These are phyloP conservation scores for Saccopteryx bilineata DNA, from an alignment of 2,113 vertebrate species.

Conservation along the genomic window DNA sequence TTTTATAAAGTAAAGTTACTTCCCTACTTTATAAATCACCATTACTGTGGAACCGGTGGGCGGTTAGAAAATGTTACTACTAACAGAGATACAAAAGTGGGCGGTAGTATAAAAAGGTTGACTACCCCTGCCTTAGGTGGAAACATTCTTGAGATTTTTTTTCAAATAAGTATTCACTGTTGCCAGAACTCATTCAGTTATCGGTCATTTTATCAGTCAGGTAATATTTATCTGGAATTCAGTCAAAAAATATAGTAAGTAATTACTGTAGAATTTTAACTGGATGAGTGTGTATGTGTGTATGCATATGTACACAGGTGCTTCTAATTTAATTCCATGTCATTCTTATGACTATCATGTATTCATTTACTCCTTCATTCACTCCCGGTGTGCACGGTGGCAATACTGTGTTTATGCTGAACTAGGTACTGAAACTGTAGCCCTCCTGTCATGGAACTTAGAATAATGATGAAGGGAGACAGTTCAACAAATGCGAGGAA, in stretches of 20 bases:
- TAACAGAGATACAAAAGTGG: too few species aligned
- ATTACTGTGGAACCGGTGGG: too few species aligned
- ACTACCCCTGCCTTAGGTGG: neutral
- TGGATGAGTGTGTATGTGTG: neutral
- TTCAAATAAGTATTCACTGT: neutral
- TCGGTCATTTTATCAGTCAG: neutral
- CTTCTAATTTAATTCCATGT: neutral
- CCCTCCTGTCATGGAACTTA: neutral
- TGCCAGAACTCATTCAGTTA: neutral
- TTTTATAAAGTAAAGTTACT: too few species aligned
- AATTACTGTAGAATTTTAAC: constrained; percentile 40
- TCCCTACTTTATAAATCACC: too few species aligned
- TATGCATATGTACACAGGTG: neutral
- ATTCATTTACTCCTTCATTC: neutral
- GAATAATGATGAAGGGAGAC: neutral
- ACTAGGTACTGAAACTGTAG: neutral
- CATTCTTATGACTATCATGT: neutral
- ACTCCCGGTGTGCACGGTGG: neutral
- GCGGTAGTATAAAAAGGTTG: too few species aligned
- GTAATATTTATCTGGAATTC: neutral
- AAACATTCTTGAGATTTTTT: constrained; percentile 9
- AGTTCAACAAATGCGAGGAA: neutral
- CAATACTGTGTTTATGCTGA: neutral
- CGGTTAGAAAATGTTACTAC: too few species aligned
- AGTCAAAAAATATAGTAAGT: neutral